Evolutionary conservation across 1,140 invertebrate genomes (phyloP), one percentile per base, ranked within the genome.

Genomic region (Dryas iulia): DNA sequence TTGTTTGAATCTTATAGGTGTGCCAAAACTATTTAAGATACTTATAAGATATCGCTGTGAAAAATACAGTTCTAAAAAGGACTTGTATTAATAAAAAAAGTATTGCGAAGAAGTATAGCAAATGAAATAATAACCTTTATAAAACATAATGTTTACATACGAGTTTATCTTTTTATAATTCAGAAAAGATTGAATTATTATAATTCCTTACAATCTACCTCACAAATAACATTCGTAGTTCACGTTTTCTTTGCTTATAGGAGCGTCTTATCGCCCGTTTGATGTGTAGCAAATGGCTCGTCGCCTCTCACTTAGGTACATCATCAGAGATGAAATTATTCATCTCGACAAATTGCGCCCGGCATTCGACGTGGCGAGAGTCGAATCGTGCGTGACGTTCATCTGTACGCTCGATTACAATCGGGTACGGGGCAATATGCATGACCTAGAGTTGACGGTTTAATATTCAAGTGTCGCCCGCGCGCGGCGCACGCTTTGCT

Each of bases 401-500:
- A 70, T 65, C 59, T 65, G 59, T 66, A 74, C 66, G 74, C 63
- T 79, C 76, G 74, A 81, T 82, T 78, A 75, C 76, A 76, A 78
- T 76, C 74, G 69, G 66, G 66, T 69, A 73, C 79, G 71, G 75
- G 77, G 82, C 81, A 83, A 82, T 87, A 87, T 87, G 83, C 86
- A 83, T 88, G 88, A 85, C 86, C 86, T 74, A 87, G 73, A 83
- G 79, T 66, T 65, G 75, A 35, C 77, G 71, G 66, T 85, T 90
- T 90, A 90, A 89, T 90, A 90, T 90, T 90, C 88, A 87, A 83
- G 84, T 69, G 86, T 69, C 80, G 86, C 77, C 72, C 76, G 74
- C 65, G 71, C 76, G 81, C 76, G 81, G 81, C 85, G 83, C 82
- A 84, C 85, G 84, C 83, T 77, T 71, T 75, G 71, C 60, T 82